A percentile compares a stretch with the other conserved stretches of the same genome.
These are phyloP conservation scores for Oreochromis tanganicae DNA, from an alignment of 2,113 vertebrate species.

Conservation along the genomic window DNA sequence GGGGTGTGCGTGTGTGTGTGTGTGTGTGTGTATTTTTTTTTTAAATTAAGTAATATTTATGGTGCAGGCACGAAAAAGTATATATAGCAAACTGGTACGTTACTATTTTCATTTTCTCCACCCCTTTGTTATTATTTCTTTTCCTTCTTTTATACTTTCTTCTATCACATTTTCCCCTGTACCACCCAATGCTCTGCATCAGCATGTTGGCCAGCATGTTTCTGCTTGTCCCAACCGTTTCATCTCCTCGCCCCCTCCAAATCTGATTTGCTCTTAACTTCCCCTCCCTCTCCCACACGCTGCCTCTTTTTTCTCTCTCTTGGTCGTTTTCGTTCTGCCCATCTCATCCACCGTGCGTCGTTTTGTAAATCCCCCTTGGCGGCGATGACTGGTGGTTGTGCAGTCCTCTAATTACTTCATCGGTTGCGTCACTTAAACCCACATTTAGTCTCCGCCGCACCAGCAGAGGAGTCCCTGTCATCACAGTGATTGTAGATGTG, in stretches of 20 bases:
- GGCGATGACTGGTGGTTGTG: background rate
- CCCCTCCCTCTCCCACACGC: background rate
- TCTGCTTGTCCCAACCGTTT: conserved; percentile 48
- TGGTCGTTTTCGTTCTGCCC: background rate
- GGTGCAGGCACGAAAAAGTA: background rate
- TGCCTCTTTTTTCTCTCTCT: background rate
- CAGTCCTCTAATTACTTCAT: conserved; percentile 46
- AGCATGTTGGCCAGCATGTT: conserved; percentile 47
- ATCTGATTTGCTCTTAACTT: conserved; percentile 24
- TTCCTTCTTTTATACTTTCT: conserved; percentile 13
- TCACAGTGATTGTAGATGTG: background rate
- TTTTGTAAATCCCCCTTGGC: conserved; percentile 15
- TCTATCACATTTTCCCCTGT: background rate
- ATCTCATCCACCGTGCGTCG: background rate
- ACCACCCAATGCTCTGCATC: conserved; percentile 9
- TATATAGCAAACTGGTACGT: background rate
- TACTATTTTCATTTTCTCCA: background rate
- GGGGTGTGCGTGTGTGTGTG: background rate
- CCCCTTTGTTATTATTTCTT: background rate
- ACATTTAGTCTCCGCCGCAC: background rate
- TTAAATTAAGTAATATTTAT: background rate
- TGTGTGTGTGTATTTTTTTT: background rate
- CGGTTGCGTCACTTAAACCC: background rate
- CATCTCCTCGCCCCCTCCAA: conserved; percentile 11
- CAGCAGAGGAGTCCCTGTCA: background rate